Percentiles rank a stretch among this genome's conserved stretches.
Conservation (phyloP, 2,888 invertebrate species). For the Dorcus parallelipipedus region DNA sequence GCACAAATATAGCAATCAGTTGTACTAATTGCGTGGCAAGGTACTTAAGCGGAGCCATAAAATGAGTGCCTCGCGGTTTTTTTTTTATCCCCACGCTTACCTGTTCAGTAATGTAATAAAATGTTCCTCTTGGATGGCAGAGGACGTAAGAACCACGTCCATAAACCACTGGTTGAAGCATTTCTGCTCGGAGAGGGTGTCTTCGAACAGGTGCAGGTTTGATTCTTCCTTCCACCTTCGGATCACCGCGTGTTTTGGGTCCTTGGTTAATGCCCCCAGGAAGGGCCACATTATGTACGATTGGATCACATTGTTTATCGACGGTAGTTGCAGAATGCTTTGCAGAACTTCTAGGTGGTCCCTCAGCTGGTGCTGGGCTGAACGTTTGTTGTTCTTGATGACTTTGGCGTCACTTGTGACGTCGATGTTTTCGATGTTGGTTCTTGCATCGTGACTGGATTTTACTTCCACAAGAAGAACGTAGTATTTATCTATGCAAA, state of each 20-base stretch:
- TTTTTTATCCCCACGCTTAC: conserved; percentile 23
- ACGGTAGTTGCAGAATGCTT: conserved; percentile 22
- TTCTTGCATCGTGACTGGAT: conserved; percentile 38
- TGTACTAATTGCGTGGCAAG: not conserved
- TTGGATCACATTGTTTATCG: conserved; percentile 29
- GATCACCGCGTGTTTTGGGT: conserved; percentile 37
- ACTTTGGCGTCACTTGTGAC: conserved; percentile 40
- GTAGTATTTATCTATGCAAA: conserved; percentile 28
- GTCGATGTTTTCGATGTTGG: conserved; percentile 29
- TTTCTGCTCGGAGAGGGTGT: conserved; percentile 31
- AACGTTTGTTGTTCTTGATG: conserved; percentile 44
- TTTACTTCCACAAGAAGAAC: conserved; percentile 41
- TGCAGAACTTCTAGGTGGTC: conserved; percentile 43
- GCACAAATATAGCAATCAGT: conserved; percentile 4
- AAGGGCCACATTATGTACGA: conserved; percentile 45
- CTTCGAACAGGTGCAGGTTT: conserved; percentile 40
- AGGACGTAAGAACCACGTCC: conserved; percentile 28
- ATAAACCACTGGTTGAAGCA: conserved; percentile 39
- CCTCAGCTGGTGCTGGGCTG: conserved; percentile 43
- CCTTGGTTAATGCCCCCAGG: conserved; percentile 35
- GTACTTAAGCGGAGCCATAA: not conserved
- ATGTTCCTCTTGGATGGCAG: conserved; percentile 23
- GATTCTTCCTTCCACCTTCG: conserved; percentile 41
- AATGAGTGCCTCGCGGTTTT: not conserved
- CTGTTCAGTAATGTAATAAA: conserved; percentile 38